Percentiles rank a stretch among this genome's conserved stretches.
Evolutionary conservation across 2,797 vertebrate genomes (phyloP).

Genomic region (Enteromius unitaeniatus): DNA sequence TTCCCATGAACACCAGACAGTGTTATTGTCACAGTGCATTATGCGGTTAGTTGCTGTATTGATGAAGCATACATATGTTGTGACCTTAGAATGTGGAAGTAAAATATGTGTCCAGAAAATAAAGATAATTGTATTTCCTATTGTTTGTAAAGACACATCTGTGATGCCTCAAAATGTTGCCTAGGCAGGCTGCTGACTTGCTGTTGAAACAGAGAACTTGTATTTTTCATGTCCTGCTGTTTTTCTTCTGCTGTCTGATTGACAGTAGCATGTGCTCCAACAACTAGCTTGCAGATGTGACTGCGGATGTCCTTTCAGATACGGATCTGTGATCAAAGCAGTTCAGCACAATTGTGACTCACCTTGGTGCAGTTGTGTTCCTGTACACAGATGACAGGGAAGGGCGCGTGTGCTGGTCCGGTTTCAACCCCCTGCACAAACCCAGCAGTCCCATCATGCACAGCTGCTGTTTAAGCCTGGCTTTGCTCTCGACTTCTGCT

Average conservation of each 20-base stretch:
- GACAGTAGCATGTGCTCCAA: constrained; percentile 23
- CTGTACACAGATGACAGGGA: constrained; percentile 35
- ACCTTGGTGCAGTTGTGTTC: constrained; percentile 29
- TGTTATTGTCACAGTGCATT: neutral
- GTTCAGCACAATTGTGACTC: neutral
- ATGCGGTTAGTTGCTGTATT: neutral
- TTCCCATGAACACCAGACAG: neutral
- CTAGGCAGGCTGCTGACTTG: neutral
- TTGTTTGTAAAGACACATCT: neutral
- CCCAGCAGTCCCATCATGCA: neutral
- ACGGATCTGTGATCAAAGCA: constrained; percentile 32
- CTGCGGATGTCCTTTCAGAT: neutral
- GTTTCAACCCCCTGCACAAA: neutral
- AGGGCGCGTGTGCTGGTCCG: constrained; percentile 50
- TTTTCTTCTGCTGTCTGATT: constrained; percentile 14
- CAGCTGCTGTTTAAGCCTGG: constrained; percentile 33
- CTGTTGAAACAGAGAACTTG: neutral
- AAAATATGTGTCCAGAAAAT: neutral
- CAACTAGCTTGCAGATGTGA: neutral
- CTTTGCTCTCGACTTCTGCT: constrained; percentile 58
- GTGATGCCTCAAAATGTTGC: constrained; percentile 9
- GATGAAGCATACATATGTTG: neutral
- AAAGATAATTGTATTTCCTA: neutral
- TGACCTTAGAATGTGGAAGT: neutral
- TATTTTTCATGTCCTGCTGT: constrained; percentile 4